A percentile compares a stretch with the other conserved stretches of the same genome.
Evolutionary conservation across 2,113 vertebrate genomes (phyloP).

Genomic region (Oreocharis arfaki): DNA sequence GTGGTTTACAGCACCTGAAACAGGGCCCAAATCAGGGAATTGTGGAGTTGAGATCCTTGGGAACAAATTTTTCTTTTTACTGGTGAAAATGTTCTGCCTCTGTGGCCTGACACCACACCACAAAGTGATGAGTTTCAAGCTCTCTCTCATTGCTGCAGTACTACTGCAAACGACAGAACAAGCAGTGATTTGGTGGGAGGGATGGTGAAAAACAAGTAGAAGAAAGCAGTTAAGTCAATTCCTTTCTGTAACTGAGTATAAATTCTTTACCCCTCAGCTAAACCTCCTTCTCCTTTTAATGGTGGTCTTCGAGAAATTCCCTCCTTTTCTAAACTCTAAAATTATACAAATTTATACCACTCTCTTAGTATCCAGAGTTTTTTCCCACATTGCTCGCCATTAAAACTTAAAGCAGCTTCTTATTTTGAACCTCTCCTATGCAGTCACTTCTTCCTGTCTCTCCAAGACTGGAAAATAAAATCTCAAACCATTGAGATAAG

Average conservation of each 20-base stretch:
- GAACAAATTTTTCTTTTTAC: background rate
- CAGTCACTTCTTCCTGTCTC: background rate
- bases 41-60: background rate
- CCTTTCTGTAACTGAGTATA: background rate
- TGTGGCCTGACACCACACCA: background rate
- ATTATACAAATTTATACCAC: background rate
- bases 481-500: background rate
- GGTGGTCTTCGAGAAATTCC: background rate
- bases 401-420: background rate
- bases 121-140: background rate
- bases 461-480: background rate
- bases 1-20: slow-evolving; percentile 37
- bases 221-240: background rate
- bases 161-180: background rate
- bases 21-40: background rate
- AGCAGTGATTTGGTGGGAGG: background rate
- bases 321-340: background rate
- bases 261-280: background rate
- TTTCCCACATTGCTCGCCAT: background rate
- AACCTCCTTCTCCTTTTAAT: background rate
- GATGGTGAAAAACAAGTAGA: background rate
- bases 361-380: background rate
- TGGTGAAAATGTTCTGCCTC: background rate
- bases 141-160: background rate
- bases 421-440: background rate